Percentiles rank a stretch among this genome's conserved stretches.
Conservation (phyloP, 2,113 vertebrate species). For the Pygoscelis adeliae region DNA sequence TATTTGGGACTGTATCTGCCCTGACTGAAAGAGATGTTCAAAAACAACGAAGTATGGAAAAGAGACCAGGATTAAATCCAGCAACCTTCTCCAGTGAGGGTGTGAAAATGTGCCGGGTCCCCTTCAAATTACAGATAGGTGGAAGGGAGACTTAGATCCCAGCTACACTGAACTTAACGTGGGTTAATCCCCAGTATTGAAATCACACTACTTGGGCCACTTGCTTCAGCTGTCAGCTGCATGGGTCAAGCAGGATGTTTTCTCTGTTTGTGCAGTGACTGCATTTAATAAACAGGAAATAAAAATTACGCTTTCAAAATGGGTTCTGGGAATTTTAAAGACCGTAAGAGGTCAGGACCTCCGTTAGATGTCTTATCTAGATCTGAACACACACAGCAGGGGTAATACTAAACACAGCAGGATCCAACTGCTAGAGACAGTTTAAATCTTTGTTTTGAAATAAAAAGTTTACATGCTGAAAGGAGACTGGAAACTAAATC, state of each 20-base stretch:
- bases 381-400: conserved; percentile 18
- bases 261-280: background rate
- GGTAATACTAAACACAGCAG: background rate
- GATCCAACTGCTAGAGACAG: background rate
- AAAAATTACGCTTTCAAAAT: background rate
- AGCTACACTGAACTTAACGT: background rate
- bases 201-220: background rate
- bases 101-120: background rate
- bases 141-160: background rate
- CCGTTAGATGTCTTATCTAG: conserved; percentile 9
- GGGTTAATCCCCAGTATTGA: background rate
- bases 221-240: background rate
- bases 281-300: conserved; percentile 9
- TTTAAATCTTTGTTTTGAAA: conserved; percentile 7
- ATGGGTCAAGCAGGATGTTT: background rate
- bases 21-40: background rate
- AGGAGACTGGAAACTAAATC: background rate
- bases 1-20: background rate
- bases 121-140: background rate
- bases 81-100: background rate
- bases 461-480: background rate
- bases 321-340: conserved; percentile 19
- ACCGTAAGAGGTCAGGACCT: background rate
- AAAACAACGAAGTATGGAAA: background rate
- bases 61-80: background rate